Percentiles rank a stretch among this genome's conserved stretches.
phyloP scores from a whole-genome alignment of 2,797 vertebrate species.

The Lepidocolaptes lacrymiger region DNA sequence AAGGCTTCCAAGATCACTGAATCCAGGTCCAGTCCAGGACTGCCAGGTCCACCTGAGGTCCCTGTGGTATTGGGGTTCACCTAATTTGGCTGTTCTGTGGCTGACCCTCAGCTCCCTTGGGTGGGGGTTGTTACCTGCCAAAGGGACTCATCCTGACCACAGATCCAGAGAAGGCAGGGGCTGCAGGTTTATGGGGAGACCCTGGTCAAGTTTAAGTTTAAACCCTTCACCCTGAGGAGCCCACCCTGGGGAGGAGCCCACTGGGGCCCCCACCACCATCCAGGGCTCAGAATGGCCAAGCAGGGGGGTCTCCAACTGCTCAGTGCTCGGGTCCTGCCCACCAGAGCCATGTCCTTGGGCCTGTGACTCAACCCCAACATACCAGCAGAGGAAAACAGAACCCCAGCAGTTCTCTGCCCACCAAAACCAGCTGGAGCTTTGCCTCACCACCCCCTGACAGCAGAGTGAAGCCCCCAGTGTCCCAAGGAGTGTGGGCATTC shows the following conservation, averaged over 20 bases:
- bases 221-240: background rate
- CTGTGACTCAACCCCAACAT: background rate
- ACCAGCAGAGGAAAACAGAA: background rate
- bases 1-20: background rate
- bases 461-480: accelerated
- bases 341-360: accelerated
- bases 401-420: background rate
- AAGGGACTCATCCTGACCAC: background rate
- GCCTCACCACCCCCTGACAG: accelerated
- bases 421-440: background rate
- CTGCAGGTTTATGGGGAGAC: background rate
- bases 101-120: background rate
- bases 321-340: background rate
- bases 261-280: accelerated
- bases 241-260: background rate
- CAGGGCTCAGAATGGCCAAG: background rate
- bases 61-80: background rate
- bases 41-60: background rate
- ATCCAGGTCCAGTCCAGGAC: too few species aligned
- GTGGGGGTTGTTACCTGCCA: accelerated
- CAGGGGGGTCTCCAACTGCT: background rate
- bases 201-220: too few species aligned
- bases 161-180: background rate
- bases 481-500: accelerated
- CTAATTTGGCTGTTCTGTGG: accelerated